Percentiles rank a stretch among this genome's conserved stretches.
These are phyloP conservation scores for Anseranas semipalmata DNA, from an alignment of 2,113 vertebrate species.

Conservation along the genomic window DNA sequence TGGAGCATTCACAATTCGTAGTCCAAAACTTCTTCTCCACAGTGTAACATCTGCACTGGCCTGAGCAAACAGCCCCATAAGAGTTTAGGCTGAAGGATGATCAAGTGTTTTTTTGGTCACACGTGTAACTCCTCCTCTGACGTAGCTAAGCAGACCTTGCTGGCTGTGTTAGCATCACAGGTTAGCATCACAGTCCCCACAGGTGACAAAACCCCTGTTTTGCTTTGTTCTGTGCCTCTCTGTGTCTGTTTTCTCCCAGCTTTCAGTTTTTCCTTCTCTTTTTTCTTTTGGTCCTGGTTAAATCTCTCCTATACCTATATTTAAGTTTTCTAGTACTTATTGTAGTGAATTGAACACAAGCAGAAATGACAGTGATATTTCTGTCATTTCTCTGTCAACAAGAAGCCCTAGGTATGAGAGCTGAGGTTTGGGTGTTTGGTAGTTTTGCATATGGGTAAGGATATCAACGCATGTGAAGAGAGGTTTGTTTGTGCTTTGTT, in stretches of 20 bases:
- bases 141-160: fast-evolving
- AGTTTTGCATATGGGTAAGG: background rate
- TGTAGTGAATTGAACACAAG: background rate
- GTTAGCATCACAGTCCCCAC: background rate
- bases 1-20: background rate
- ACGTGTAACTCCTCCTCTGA: background rate
- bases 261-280: background rate
- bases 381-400: background rate
- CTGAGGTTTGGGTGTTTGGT: background rate
- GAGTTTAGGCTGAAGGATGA: background rate
- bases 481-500: background rate
- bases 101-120: background rate
- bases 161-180: background rate
- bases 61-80: background rate
- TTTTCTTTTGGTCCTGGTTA: background rate
- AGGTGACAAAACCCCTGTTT: background rate
- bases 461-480: background rate
- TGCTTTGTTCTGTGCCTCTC: background rate
- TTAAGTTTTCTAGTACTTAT: background rate
- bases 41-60: background rate
- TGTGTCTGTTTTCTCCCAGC: background rate
- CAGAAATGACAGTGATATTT: background rate
- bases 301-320: background rate
- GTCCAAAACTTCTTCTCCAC: background rate
- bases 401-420: background rate